A percentile compares a stretch with the other conserved stretches of the same genome.
Evolutionary conservation across 2,888 invertebrate species (phyloP).

Genomic region (Drosophila dives): DNA sequence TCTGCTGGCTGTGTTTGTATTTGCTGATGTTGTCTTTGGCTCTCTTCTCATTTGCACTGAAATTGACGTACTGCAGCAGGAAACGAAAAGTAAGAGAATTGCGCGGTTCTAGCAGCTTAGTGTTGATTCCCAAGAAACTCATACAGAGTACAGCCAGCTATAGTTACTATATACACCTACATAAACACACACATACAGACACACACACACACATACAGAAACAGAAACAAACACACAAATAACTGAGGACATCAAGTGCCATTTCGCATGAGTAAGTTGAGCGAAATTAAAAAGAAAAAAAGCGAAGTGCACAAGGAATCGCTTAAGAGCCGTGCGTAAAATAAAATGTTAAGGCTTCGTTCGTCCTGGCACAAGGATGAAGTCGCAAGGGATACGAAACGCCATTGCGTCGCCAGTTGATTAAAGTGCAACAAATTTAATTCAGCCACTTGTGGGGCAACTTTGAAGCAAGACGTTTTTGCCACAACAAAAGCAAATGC

Average conservation of each 20-base stretch:
- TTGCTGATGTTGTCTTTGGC: constrained; percentile 13
- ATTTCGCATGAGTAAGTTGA: constrained; percentile 75
- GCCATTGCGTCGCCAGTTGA: constrained; percentile 34
- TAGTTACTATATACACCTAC: constrained; percentile 24
- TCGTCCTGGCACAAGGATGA: constrained; percentile 37
- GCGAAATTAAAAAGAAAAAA: constrained; percentile 67
- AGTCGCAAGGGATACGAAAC: constrained; percentile 7
- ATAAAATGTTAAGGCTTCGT: constrained; percentile 38
- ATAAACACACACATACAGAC: constrained; percentile 7
- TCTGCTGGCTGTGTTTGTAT: background rate
- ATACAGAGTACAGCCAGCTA: constrained; percentile 31
- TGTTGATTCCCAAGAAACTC: constrained; percentile 72
- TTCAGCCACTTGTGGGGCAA: constrained; percentile 18
- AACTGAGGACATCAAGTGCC: constrained; percentile 66
- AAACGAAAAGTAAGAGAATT: constrained; percentile 10
- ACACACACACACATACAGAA: constrained; percentile 12
- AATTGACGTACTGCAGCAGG: constrained; percentile 30
- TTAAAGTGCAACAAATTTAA: constrained; percentile 73
- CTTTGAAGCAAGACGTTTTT: constrained; percentile 17
- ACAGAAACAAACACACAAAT: constrained; percentile 20
- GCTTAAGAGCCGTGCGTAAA: constrained; percentile 39
- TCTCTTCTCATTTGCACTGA: constrained; percentile 42
- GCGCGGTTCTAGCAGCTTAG: constrained; percentile 61
- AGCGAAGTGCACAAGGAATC: constrained; percentile 50
- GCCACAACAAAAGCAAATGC: background rate